Evolutionary conservation across 2,888 invertebrate genomes (phyloP).

Genomic region (Alloscopus bannaensis): DNA sequence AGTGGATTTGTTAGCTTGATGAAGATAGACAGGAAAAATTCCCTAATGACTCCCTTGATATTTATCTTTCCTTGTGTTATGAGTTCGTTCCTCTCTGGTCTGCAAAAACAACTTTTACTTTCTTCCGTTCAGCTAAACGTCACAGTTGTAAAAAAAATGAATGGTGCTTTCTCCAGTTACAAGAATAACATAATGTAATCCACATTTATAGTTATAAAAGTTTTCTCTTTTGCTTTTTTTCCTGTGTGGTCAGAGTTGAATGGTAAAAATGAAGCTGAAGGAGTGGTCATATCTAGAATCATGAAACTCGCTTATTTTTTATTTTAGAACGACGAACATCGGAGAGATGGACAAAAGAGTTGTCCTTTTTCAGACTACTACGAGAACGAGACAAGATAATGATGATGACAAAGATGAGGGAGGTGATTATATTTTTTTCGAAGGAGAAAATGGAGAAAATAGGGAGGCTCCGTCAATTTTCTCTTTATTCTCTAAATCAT

Average conservation of each 20-base stretch:
- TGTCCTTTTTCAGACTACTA: neutral
- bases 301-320: too few species aligned
- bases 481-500: neutral
- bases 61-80: too few species aligned
- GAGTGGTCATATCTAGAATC: too few species aligned
- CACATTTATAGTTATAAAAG: too few species aligned
- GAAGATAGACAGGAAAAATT: conserved; percentile 33
- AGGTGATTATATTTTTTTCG: neutral
- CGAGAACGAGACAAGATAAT: neutral
- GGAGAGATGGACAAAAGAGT: neutral
- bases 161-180: too few species aligned
- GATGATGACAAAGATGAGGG: conserved; percentile 33
- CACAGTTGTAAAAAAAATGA: too few species aligned
- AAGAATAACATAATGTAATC: too few species aligned
- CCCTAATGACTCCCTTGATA: conserved; percentile 50
- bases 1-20: conserved; percentile 3
- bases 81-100: conserved; percentile 29
- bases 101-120: too few species aligned
- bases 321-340: neutral
- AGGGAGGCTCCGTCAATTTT: neutral
- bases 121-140: too few species aligned
- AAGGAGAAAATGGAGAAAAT: neutral
- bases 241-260: too few species aligned
- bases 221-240: too few species aligned
- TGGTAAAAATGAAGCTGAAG: too few species aligned